phyloP scores from a whole-genome alignment of 2,888 invertebrate species.

The Epinotia demarniana region DNA sequence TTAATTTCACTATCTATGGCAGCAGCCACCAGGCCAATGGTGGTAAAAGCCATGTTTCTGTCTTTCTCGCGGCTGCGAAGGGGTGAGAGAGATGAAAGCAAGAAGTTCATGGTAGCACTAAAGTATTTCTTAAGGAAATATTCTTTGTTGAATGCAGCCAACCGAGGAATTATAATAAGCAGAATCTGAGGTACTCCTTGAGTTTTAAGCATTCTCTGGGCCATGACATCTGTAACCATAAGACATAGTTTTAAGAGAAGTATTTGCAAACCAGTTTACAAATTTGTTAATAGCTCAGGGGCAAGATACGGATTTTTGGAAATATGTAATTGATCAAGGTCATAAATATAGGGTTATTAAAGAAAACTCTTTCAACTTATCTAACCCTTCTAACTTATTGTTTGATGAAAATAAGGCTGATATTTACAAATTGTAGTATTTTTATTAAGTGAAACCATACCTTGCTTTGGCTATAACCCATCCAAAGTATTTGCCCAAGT shows the following conservation, averaged over 20 bases:
- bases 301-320: too few species aligned
- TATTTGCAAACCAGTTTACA: background rate
- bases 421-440: too few species aligned
- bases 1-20: slow-evolving; percentile 94
- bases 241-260: slow-evolving; percentile 17
- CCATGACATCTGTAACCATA: slow-evolving; percentile 87
- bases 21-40: slow-evolving; percentile 95
- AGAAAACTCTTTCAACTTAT: too few species aligned
- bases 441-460: too few species aligned
- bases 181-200: slow-evolving; percentile 94
- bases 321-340: too few species aligned
- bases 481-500: background rate
- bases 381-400: too few species aligned
- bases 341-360: too few species aligned
- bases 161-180: slow-evolving; percentile 93
- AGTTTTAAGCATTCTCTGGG: slow-evolving; percentile 90
- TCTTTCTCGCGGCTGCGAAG: slow-evolving; percentile 93
- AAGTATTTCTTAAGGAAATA: slow-evolving; percentile 91
- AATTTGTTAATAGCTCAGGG: background rate
- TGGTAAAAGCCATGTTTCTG: slow-evolving; percentile 93
- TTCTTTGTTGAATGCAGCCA: slow-evolving; percentile 96
- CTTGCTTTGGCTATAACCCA: too few species aligned
- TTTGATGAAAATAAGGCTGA: too few species aligned
- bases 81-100: slow-evolving; percentile 89
- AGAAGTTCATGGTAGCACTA: slow-evolving; percentile 89